phyloP scores from a whole-genome alignment of 2,797 vertebrate species.

The Tamandua tetradactyla region DNA sequence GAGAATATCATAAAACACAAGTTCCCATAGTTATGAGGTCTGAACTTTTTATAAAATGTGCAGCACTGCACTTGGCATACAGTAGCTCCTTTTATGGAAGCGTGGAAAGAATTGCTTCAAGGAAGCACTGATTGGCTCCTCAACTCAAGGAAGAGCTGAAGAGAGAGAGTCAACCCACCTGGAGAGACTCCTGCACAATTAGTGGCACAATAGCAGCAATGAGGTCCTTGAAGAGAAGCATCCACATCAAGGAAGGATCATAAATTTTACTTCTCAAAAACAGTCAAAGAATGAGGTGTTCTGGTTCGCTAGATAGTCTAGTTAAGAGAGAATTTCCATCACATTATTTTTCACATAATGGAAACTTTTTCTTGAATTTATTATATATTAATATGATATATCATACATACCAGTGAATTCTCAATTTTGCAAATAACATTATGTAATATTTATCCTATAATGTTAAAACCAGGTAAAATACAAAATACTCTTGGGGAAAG shows the following conservation, averaged over 20 bases:
- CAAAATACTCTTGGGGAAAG: not conserved
- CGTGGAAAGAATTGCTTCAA: not conserved
- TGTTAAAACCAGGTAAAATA: not conserved
- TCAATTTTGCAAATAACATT: conserved; percentile 29
- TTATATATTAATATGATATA: not conserved
- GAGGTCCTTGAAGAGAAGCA: not conserved
- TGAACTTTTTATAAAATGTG: conserved; percentile 3
- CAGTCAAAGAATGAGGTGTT: not conserved
- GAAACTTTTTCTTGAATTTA: conserved; percentile 34
- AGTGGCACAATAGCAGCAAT: not conserved
- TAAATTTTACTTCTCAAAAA: conserved; percentile 23
- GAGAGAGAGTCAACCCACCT: not conserved
- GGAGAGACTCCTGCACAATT: not conserved
- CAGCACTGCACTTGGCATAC: not conserved
- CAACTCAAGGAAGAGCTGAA: not conserved
- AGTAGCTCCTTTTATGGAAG: not conserved
- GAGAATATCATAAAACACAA: not conserved
- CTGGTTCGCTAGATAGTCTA: not conserved
- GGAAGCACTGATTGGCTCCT: not conserved
- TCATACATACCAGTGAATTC: not conserved
- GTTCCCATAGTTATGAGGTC: not conserved
- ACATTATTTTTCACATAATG: not conserved
- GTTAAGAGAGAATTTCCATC: not conserved
- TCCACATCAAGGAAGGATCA: not conserved
- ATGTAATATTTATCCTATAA: not conserved